Base-by-base conservation (phyloP, 1,140 invertebrate genomes). In the Rhizoglyphus robini region DNA sequence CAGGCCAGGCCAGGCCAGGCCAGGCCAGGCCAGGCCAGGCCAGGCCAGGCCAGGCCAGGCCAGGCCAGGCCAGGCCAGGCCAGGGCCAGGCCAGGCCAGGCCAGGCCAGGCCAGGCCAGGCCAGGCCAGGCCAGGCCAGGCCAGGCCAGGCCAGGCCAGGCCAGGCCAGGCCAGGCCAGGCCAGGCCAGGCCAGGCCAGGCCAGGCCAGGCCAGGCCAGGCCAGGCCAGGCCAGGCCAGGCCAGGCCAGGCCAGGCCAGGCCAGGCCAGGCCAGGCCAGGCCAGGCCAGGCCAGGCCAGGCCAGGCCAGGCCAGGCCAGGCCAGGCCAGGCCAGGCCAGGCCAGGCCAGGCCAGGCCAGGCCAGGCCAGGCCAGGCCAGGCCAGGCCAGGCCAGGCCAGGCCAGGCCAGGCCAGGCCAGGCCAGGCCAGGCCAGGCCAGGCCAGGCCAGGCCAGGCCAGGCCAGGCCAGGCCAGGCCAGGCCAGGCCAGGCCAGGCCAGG, bases 401-500 rank as follows among this genome's bases (percentile, higher is more conserved):
- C 68, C 67, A 69, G 69, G 62, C 69, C 69, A 68, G 66, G 63
- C 65, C 51, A 68, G 65, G 67, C 64, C 49, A 68, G 66, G 67
- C 67, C 67, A 68, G 65, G 67, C 67, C 67, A 68, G 65, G 67
- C 66, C 57, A 59, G 57, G 67, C 48, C 34, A 67, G 66, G 66
- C 66, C 66, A 67, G 59, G 68, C 67, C 51, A 68, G 67, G 65
- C 64, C 36, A 67, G 63, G 67, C 54, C 51, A 68, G 49, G 41
- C 36, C 32, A 69, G 68, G 69, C 68, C 70, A 68, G 68, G 68
- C 68, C 70, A 68, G 68, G 66, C 68, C 68, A 68, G 68, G 66
- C 68, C 70, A 69, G 68, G 68, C 68, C 68, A 69, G 68, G 68
- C 68, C 68, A 69, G 68, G 68, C 68, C 68, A 69, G 68, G 68